Base-by-base conservation (phyloP, 2,888 invertebrate species). In the Thumatha senex region DNA sequence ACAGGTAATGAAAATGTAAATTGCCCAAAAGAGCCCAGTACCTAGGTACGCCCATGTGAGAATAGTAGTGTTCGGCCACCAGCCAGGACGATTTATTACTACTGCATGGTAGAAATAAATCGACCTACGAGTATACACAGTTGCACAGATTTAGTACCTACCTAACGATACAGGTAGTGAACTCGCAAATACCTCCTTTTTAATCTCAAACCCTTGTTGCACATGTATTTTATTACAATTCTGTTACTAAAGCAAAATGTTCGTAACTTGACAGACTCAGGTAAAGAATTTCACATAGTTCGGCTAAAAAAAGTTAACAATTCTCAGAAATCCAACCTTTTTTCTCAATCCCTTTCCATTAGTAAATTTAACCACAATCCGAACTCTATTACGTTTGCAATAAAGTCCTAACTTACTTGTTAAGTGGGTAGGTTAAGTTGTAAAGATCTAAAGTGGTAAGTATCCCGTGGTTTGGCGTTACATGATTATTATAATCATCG, bases 261-360 rank as follows among this genome's bases (percentile, higher is more conserved):
- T 57, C 48, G 40, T n/a, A 46, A 57, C 61, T 61, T 52, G 54
- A 41, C 51, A 46, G 39, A 12, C 64, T 52, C 83, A 84, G 83
- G 84, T 84, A 83, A 72, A 73, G 64, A 77, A 78, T 76, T 76
- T 78, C 70, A 72, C 70, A 70, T 74, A 71, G 67, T 64, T 63
- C 54, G 54, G 56, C 47, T 57, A 58, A 80, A 81, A 83, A 85
- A 76, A 78, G 76, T 76, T 56, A 58, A 57, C 58, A 65, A 77
- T 87, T 88, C 87, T 74, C 58, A 80, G 87, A 86, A 87, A 74
- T 79, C 69, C 59, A 42, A 45, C 67, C 41, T 61, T 60, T 68
- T 24, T 59, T 65, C 53, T 57, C 52, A 56, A 43, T 34, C 49
- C 46, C 49, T 50, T 45, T 51, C 62, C 51, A 52, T 57, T 42